Percentiles rank a stretch among this genome's conserved stretches.
Evolutionary conservation across 1,140 invertebrate genomes (phyloP).

Genomic region (Eurytemora carolleeae): DNA sequence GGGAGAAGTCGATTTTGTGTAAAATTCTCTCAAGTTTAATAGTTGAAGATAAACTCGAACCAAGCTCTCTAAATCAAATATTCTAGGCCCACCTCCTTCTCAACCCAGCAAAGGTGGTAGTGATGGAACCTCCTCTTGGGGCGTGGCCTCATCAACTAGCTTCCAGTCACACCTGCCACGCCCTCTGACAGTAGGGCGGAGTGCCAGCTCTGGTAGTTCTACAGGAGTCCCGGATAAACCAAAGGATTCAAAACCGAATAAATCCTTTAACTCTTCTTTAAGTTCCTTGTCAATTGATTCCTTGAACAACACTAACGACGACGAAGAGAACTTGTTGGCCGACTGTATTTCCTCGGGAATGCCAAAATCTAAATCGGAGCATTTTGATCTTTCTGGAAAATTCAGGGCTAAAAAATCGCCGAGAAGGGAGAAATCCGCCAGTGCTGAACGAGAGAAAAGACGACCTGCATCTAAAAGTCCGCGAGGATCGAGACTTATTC

Average conservation of each 20-base stretch:
- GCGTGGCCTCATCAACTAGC: too few species aligned
- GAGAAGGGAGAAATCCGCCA: not conserved
- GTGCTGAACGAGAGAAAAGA: not conserved
- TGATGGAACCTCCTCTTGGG: too few species aligned
- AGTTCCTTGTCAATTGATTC: not conserved
- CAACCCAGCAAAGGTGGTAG: too few species aligned
- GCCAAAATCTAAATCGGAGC: slow-evolving; percentile 31
- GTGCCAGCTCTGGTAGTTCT: slow-evolving; percentile 3
- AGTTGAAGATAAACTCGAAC: too few species aligned
- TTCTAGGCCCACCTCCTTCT: too few species aligned
- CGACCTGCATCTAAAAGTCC: slow-evolving; percentile 6
- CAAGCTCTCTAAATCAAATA: too few species aligned
- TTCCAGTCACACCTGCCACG: slow-evolving; percentile 1
- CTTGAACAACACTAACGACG: slow-evolving; percentile 31
- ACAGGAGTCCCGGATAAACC: slow-evolving; percentile 5
- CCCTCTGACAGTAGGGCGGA: not conserved
- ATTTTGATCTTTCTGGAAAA: slow-evolving; percentile 1
- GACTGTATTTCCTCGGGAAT: slow-evolving; percentile 56
- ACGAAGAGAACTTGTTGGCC: slow-evolving; percentile 44
- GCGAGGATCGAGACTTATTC: slow-evolving; percentile 5
- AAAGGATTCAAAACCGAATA: not conserved
- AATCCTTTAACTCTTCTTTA: slow-evolving; percentile 3
- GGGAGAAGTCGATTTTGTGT: too few species aligned
- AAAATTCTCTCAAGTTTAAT: too few species aligned
- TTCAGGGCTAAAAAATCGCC: not conserved